phyloP scores from a whole-genome alignment of 92 coral and sea anemone genomes.

The Hydrozoanthus gracilis region DNA sequence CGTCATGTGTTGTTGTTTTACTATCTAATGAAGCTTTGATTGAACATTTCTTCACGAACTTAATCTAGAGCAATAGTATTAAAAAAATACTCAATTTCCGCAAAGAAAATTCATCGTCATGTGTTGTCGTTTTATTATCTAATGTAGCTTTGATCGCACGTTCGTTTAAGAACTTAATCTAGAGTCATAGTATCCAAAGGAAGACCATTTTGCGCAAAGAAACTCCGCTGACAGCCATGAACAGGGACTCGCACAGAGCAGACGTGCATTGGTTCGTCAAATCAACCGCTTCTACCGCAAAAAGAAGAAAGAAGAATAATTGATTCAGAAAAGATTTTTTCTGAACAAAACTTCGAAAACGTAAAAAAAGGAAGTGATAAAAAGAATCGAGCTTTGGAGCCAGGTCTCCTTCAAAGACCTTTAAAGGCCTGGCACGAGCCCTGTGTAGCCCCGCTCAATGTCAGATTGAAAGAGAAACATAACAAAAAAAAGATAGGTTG shows the following conservation, averaged over 20 bases:
- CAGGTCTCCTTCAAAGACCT: background rate
- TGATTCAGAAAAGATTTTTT: background rate
- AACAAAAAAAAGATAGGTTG: background rate
- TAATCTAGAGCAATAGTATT: too few relatives aligned
- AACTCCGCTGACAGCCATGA: slow-evolving; percentile 18
- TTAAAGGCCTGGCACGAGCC: slow-evolving; percentile 11
- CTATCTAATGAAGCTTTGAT: background rate
- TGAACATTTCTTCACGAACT: too few relatives aligned
- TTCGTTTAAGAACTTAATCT: background rate
- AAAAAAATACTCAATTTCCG: too few relatives aligned
- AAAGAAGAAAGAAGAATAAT: background rate
- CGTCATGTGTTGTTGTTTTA: too few relatives aligned
- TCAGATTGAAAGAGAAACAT: background rate
- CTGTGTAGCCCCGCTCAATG: slow-evolving; percentile 33
- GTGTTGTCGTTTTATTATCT: background rate
- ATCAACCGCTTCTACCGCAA: background rate
- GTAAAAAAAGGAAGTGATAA: slow-evolving; percentile 42
- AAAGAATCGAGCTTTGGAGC: slow-evolving; percentile 32
- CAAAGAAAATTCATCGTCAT: too few relatives aligned
- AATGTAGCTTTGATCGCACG: background rate
- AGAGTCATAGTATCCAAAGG: background rate
- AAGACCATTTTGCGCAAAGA: background rate
- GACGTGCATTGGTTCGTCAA: slow-evolving; percentile 36
- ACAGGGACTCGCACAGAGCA: slow-evolving; percentile 71
- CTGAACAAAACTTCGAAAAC: background rate